phyloP scores from a whole-genome alignment of 2,113 vertebrate species.

The Ceuthmochares aereus region DNA sequence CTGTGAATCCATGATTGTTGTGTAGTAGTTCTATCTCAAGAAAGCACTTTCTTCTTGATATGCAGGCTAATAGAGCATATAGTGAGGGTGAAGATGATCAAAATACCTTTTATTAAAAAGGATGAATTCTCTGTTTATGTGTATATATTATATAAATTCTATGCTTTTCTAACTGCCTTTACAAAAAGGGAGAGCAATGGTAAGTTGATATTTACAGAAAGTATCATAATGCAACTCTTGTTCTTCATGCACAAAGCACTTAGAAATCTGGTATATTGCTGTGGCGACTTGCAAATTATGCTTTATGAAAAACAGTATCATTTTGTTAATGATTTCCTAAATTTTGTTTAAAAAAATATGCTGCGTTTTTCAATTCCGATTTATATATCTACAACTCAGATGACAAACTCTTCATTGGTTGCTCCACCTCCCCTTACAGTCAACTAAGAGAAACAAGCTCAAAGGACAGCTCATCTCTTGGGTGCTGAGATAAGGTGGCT shows the following conservation, averaged over 20 bases:
- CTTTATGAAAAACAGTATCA: background rate
- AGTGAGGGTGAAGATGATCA: background rate
- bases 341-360: background rate
- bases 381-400: background rate
- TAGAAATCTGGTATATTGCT: background rate
- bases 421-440: background rate
- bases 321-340: background rate
- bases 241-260: background rate
- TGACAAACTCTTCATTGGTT: background rate
- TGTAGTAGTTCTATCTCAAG: background rate
- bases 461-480: background rate
- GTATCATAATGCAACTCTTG: background rate
- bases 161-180: background rate
- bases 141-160: rapidly evolving
- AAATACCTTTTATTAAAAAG: background rate
- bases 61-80: background rate
- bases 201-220: rapidly evolving
- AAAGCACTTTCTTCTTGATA: background rate
- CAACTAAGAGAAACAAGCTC: background rate
- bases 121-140: background rate
- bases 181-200: rapidly evolving
- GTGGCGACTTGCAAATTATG: background rate
- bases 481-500: background rate
- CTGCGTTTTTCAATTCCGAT: background rate
- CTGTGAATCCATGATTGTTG: background rate